Conservation (phyloP, 2,797 vertebrate species). For the Sebastes goodei region DNA sequence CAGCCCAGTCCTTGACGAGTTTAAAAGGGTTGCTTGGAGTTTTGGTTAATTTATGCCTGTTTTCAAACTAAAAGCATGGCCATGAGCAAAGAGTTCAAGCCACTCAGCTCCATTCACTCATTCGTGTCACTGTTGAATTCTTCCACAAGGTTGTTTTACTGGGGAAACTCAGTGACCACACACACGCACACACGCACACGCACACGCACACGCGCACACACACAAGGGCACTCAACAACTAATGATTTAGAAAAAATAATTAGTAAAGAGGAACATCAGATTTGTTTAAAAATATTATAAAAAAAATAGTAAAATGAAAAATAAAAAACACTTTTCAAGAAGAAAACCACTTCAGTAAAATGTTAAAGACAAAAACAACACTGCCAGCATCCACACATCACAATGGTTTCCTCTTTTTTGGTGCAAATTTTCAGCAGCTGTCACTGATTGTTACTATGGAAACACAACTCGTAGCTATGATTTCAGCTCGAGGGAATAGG, state of each 20-base stretch:
- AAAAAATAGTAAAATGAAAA: not conserved
- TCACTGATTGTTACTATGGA: not conserved
- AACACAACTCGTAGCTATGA: not conserved
- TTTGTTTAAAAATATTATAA: not conserved
- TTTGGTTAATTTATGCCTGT: not conserved
- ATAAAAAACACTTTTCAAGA: not conserved
- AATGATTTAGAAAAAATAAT: not conserved
- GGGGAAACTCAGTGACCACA: no score
- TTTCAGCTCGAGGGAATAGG: not conserved
- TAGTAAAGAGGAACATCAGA: not conserved
- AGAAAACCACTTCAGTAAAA: not conserved
- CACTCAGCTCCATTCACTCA: conserved; percentile 5
- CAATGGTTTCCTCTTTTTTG: not conserved
- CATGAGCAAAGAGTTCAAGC: conserved; percentile 1
- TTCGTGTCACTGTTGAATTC: not conserved
- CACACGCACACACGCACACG: no score
- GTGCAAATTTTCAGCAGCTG: not conserved
- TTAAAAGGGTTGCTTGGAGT: not conserved
- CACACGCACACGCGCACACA: no score
- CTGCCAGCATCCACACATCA: not conserved
- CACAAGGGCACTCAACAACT: not conserved
- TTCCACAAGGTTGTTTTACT: no score
- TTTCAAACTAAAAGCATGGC: conserved; percentile 15
- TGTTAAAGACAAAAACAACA: not conserved
- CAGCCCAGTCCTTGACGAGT: not conserved